Conservation (phyloP, 1,140 invertebrate genomes). For the Coelopa frigida region DNA sequence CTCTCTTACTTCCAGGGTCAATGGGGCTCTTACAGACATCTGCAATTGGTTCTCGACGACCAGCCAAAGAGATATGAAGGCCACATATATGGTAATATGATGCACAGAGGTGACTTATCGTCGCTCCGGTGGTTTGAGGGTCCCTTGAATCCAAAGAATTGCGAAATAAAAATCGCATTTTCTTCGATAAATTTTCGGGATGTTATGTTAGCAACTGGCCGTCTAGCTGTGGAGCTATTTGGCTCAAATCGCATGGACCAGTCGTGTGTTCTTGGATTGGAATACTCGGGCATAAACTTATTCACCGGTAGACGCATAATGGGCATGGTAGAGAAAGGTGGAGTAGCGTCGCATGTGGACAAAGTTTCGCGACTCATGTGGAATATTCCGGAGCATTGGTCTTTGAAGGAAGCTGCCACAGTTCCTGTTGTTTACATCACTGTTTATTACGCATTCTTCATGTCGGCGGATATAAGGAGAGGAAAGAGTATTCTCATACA, state of each 20-base stretch:
- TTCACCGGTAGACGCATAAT: slow-evolving; percentile 59
- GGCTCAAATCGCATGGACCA: slow-evolving; percentile 51
- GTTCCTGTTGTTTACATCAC: slow-evolving; percentile 81
- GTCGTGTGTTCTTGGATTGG: slow-evolving; percentile 65
- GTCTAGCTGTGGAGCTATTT: slow-evolving; percentile 56
- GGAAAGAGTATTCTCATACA: slow-evolving; percentile 76
- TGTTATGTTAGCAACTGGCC: slow-evolving; percentile 69
- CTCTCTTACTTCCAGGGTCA: slow-evolving; percentile 46
- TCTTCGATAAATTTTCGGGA: slow-evolving; percentile 70
- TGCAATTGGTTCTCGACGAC: slow-evolving; percentile 47
- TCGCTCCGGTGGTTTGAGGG: slow-evolving; percentile 77
- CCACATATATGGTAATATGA: slow-evolving; percentile 74
- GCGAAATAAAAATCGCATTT: slow-evolving; percentile 53
- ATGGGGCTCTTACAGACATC: slow-evolving; percentile 76
- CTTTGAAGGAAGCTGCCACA: slow-evolving; percentile 78
- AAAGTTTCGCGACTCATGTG: slow-evolving; percentile 53
- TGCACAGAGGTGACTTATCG: slow-evolving; percentile 75
- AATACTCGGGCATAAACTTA: slow-evolving; percentile 57
- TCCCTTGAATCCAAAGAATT: slow-evolving; percentile 41
- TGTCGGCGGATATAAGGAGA: slow-evolving; percentile 54
- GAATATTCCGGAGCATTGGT: slow-evolving; percentile 76
- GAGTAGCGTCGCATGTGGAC: slow-evolving; percentile 58
- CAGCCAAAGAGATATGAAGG: slow-evolving; percentile 31
- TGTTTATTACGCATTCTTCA: slow-evolving; percentile 72
- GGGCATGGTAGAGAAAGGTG: slow-evolving; percentile 55